Percentiles rank a stretch among this genome's conserved stretches.
Evolutionary conservation across 2,888 invertebrate species (phyloP).

Genomic region (Therioaphis trifolii): DNA sequence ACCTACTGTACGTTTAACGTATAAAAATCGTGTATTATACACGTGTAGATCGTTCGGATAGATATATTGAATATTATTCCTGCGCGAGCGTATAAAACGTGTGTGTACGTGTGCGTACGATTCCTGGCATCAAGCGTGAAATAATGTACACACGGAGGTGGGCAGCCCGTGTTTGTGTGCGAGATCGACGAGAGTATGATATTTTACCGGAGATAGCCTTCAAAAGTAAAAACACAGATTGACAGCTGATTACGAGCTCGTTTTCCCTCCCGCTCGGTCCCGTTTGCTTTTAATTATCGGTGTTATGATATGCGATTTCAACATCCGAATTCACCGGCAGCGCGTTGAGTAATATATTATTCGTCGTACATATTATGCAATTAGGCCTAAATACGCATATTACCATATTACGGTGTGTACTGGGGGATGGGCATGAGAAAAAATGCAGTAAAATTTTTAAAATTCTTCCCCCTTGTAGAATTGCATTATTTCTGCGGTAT

Average conservation of each 20-base stretch:
- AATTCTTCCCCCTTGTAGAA: too few species aligned
- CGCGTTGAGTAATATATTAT: too few species aligned
- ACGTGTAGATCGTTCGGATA: neutral
- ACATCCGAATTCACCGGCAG: neutral
- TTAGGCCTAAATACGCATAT: too few species aligned
- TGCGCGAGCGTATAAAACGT: too few species aligned
- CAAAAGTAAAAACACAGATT: slow-evolving; percentile 26
- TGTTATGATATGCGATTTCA: slow-evolving; percentile 26
- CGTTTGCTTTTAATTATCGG: slow-evolving; percentile 25
- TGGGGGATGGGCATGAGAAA: too few species aligned
- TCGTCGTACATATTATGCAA: too few species aligned
- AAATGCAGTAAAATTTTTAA: too few species aligned
- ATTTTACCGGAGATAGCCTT: neutral
- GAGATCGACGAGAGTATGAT: neutral
- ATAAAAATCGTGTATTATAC: neutral
- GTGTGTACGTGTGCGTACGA: too few species aligned
- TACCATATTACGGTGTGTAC: too few species aligned
- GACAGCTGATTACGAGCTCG: slow-evolving; percentile 20
- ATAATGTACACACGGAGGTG: neutral
- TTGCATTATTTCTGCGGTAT: too few species aligned
- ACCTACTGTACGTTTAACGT: too few species aligned
- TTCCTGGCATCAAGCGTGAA: too few species aligned
- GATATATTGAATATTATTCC: neutral
- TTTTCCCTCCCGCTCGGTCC: neutral
- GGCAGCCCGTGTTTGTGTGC: neutral